phyloP scores from a whole-genome alignment of 2,113 vertebrate genomes.

The Hippolais icterina region DNA sequence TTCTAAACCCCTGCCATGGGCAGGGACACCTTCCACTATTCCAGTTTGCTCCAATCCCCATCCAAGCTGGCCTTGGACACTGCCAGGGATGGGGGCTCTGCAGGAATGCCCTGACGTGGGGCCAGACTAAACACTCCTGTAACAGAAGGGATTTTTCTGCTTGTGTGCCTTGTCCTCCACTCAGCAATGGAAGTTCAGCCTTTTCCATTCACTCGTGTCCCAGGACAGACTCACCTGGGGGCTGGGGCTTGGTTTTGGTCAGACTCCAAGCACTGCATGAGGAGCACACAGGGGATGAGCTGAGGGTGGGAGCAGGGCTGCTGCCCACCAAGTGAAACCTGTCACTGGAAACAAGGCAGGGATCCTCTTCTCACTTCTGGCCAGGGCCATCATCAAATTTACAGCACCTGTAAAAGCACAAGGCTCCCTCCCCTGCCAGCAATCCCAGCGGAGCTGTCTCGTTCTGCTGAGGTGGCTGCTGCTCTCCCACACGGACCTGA shows the following conservation, averaged over 20 bases:
- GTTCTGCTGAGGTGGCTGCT: not conserved
- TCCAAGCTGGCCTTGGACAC: not conserved
- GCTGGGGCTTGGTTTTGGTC: rapidly evolving
- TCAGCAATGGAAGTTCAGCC: not conserved
- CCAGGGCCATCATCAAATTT: not conserved
- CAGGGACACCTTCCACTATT: not conserved
- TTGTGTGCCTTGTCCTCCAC: not conserved
- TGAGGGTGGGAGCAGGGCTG: too few relatives aligned
- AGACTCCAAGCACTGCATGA: rapidly evolving
- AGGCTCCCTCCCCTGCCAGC: not conserved
- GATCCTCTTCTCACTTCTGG: not conserved
- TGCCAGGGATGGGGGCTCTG: not conserved
- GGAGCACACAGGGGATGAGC: rapidly evolving
- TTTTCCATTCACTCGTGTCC: not conserved
- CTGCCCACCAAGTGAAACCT: rapidly evolving
- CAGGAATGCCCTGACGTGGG: rapidly evolving
- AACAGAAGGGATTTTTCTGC: not conserved
- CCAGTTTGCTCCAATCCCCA: not conserved
- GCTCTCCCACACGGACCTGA: not conserved
- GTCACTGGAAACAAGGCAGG: not conserved
- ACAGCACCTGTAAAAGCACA: not conserved
- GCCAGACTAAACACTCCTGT: rapidly evolving
- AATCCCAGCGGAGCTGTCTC: not conserved
- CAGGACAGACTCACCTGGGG: not conserved
- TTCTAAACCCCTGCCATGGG: not conserved